Conservation (phyloP, 2,797 vertebrate species). For the Siniperca scherzeri region DNA sequence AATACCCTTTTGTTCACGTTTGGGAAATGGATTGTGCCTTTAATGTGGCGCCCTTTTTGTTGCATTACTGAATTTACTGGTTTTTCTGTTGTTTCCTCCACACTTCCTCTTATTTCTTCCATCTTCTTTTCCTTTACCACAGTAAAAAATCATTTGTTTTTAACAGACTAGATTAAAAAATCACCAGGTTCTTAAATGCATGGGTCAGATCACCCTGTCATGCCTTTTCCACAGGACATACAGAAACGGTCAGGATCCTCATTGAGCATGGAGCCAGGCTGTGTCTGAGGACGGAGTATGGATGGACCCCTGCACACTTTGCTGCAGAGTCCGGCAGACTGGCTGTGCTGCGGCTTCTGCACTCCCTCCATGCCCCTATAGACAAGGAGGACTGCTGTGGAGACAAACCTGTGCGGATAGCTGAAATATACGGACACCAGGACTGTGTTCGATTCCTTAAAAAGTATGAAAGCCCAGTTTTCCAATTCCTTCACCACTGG, state of each 20-base stretch:
- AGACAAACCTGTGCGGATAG: slow-evolving; percentile 89
- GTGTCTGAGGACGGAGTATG: slow-evolving; percentile 87
- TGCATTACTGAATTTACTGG: too few species aligned
- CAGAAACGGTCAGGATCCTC: slow-evolving; percentile 86
- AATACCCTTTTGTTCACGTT: not conserved
- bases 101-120: not conserved
- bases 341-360: slow-evolving; percentile 87
- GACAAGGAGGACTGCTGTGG: slow-evolving; percentile 89
- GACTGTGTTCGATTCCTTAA: slow-evolving; percentile 90
- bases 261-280: slow-evolving; percentile 87
- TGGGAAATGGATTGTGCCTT: not conserved
- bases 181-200: not conserved
- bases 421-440: slow-evolving; percentile 91
- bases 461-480: slow-evolving; percentile 79
- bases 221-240: slow-evolving; percentile 80
- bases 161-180: not conserved
- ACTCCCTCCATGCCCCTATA: slow-evolving; percentile 87
- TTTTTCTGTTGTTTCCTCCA: too few species aligned
- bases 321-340: slow-evolving; percentile 90
- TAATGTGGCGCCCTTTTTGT: not conserved
- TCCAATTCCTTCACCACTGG: not conserved
- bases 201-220: not conserved
- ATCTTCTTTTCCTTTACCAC: not conserved
- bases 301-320: slow-evolving; percentile 93
- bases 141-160: not conserved